Conservation (phyloP, 1,140 invertebrate genomes). For the Calosoma granatense region DNA sequence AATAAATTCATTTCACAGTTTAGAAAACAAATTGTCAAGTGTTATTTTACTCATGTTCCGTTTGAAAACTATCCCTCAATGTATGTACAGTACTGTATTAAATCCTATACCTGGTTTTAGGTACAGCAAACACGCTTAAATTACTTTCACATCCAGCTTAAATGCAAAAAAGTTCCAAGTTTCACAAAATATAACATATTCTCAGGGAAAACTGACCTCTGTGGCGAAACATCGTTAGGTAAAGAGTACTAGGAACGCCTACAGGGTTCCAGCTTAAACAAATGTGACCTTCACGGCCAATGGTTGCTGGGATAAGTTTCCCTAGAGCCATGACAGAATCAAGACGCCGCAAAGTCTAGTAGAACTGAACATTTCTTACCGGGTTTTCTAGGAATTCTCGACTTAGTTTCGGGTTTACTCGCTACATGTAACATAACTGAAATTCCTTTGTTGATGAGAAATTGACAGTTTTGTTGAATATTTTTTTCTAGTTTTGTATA, state of each 20-base stretch:
- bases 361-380: constrained; percentile 16
- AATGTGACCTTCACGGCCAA: no score
- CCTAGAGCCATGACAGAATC: no score
- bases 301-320: no score
- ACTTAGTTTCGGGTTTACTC: constrained; percentile 20
- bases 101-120: neutral
- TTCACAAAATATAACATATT: neutral
- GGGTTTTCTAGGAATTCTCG: constrained; percentile 20
- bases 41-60: neutral
- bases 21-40: neutral
- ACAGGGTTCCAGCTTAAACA: no score
- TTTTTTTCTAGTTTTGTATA: no score
- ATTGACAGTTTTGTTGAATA: no score
- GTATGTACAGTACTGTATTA: neutral
- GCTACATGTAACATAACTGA: no score
- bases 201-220: neutral
- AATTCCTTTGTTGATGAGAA: no score
- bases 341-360: constrained; percentile 18
- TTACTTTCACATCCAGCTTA: neutral
- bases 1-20: no score
- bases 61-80: neutral
- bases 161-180: neutral
- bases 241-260: no score
- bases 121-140: neutral
- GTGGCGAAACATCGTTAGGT: no score